Base-by-base conservation (phyloP, 1,140 invertebrate genomes). In the Trachelipus rathkii region DNA sequence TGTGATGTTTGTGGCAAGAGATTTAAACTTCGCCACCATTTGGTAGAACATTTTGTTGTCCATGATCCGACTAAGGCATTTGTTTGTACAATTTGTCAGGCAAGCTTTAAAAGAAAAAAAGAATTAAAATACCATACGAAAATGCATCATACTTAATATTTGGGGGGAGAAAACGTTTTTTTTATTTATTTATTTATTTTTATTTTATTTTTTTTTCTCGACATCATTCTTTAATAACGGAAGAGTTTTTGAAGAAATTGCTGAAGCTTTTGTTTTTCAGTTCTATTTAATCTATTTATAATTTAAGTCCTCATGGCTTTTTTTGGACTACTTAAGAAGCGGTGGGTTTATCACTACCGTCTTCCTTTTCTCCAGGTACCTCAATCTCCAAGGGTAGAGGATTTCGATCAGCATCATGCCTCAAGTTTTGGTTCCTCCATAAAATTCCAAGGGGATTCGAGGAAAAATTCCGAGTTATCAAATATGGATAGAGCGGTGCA, bases 21-120 rank as follows among this genome's bases (percentile, higher is more conserved):
- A 43, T 88, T 88, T 79, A 79, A 82, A 24, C 87, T 90, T 82
- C 90, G 91, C 81, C 90, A 90, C 81, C 90, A 91, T 83, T 87
- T 91, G 6, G 89, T 89, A 77, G 90, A 91, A 83, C 90, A 91
- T 80, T 87, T 90, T 83, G 86, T 88, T 11, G 89, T 89, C 73
- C 90, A 91, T 83, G 91, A 90, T 82, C 90, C 82, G 23, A 87
- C 87, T 78, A 88, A 87, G 79, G 86, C 87, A 43, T 87, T 87
- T 79, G 85, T 87, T 78, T 88, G 87, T 82, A 84, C 87, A 78
- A 85, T 87, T 0, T 88, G 87, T 84, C 86, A 86, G 5, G 82
- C 86, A 74, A 86, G 86, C 10, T 88, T 88, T 83, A 85, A 87
- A 15, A 87, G 88, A 82, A 87, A 87, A 66, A 80, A 77, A 43